A percentile compares a stretch with the other conserved stretches of the same genome.
phyloP scores from a whole-genome alignment of 2,797 vertebrate genomes.

The Sarcophilus harrisii region DNA sequence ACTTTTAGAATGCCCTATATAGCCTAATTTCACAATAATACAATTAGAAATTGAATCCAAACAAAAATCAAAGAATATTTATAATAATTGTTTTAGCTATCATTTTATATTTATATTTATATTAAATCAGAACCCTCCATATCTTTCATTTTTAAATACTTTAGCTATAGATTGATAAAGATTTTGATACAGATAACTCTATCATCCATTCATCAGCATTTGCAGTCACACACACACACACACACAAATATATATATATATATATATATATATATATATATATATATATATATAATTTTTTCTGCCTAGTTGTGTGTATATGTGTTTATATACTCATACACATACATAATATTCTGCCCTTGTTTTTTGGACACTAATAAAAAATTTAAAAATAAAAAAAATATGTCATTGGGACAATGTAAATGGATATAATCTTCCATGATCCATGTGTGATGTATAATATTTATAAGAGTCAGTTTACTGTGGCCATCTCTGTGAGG shows the following conservation, averaged over 20 bases:
- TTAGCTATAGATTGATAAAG: constrained; percentile 21
- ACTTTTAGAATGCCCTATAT: not conserved
- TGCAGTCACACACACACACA: not conserved
- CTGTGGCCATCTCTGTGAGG: constrained; percentile 7
- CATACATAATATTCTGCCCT: not conserved
- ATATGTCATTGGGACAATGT: constrained; percentile 27
- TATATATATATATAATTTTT: not conserved
- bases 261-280: too few relatives aligned
- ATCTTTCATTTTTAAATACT: constrained; percentile 58
- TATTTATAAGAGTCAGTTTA: constrained; percentile 32
- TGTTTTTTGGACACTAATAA: constrained; percentile 40
- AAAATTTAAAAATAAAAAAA: constrained; percentile 21
- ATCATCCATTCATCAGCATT: constrained; percentile 2
- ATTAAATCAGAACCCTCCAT: not conserved
- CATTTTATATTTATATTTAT: constrained; percentile 30
- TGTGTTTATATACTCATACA: too few relatives aligned
- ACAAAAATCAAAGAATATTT: constrained; percentile 50
- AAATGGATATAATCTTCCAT: constrained; percentile 14
- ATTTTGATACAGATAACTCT: constrained; percentile 13
- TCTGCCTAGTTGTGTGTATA: not conserved
- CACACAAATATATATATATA: too few relatives aligned
- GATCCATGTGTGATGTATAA: not conserved
- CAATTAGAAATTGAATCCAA: constrained; percentile 37
- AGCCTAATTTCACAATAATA: not conserved
- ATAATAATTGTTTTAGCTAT: constrained; percentile 46